Evolutionary conservation across 2,888 invertebrate species (phyloP), one percentile per base, ranked within the genome.

Genomic region (Octonoba sinensis): DNA sequence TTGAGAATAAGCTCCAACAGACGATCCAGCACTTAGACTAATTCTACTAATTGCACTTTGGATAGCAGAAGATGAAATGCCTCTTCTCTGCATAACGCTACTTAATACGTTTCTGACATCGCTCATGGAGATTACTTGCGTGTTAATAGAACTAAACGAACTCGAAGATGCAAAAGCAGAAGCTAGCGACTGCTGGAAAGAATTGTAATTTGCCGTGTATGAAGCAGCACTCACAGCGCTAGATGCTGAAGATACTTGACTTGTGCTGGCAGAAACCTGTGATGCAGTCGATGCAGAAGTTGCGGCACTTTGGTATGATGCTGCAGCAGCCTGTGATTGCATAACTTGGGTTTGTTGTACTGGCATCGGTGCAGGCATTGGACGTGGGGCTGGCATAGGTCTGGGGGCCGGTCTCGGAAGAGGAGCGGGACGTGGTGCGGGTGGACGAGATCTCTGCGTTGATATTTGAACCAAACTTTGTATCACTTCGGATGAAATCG

Each of bases 381-480:
- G 54, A n/a, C n/a, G n/a, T n/a, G n/a, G n/a, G n/a, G n/a, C n/a
- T n/a, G n/a, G n/a, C 2, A 27, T 56, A 2, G 16, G 57, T 70
- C 69, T 24, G 16, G 57, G 44, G 8, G 57, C 69, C 36, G 69
- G 54, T 36, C 16, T 27, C 12, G 69, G 44, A 13, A 16, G 57
- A 18, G 20, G 56, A 56, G 22, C n/a, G 4, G 56, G 56, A 20
- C 8, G 56, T 3, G 20, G 56, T 18, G 16, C 18, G 1, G 51
- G 18, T 4, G 67, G 54, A 16, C 27, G 56, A n/a, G 20, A 8
- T 57, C 27, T 22, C 24, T 36, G 54, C 2, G 12, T 4, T 11
- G 24, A 47, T 20, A 66, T 18, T 47, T 47, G 24, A 13, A 22
- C 15, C 0, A 66, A 46, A 47, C 20, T 18, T 22, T 4, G 15